Base-by-base conservation (phyloP, 2,113 vertebrate genomes). In the Centropristis striata region DNA sequence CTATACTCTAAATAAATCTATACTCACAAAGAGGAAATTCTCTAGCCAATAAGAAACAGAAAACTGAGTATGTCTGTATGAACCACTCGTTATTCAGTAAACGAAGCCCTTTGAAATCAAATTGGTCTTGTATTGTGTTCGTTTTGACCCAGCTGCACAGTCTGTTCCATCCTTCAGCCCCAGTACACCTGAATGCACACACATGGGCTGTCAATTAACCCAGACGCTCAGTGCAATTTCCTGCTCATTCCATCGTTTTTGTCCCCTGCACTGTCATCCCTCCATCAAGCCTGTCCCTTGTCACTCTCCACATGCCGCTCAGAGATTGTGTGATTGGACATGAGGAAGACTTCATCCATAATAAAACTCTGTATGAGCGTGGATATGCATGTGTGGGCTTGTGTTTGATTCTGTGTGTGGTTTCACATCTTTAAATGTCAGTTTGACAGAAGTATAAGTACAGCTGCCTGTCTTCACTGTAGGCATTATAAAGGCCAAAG, bases 161-260 rank as follows among this genome's bases (percentile, higher is more conserved):
- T 65, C 39, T 50, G 20, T 65, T 65, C 28, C 57, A 66, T 73
- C 47, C 42, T 67, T 79, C 80, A 78, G 51, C 5, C 47, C 20
- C 23, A 65, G 64, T 73, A 18, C 75, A 89, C 85, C 86, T 89
- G 76, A 80, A 67, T 41, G 59, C 81, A 71, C 73, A 81, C 66
- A 73, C 59, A 61, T 13, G 32, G 53, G 54, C 75, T 86, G 86
- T 83, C 69, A 86, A 87, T 90, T 90, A 90, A 88, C 68, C 78
- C 41, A 23, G 47, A 54, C 32, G 49, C 66, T 75, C 21, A n/a
- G n/a, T 3, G 37, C 71, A 70, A 78, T 71, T 59, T 83, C 74
- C 85, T 60, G 53, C 46, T 81, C 61, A 49, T 66, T 73, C 50
- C 54, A 37, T 72, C 11, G n/a, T 66, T 74, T 68, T 53, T 80